phyloP scores from a whole-genome alignment of 2,797 vertebrate genomes.

The Hypotaenidia okinawae region DNA sequence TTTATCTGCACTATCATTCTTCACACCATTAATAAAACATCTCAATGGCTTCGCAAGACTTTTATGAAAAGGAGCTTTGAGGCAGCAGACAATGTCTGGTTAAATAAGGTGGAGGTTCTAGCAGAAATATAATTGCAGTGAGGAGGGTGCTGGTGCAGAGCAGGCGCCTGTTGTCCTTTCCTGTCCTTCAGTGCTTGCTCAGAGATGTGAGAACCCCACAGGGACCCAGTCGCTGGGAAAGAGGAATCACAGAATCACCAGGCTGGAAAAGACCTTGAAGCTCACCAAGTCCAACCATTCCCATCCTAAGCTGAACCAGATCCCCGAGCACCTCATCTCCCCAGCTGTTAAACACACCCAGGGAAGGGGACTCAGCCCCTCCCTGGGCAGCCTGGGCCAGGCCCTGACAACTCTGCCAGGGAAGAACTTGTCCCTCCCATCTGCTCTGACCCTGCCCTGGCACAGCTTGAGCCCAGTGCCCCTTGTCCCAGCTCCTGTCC shows the following conservation, averaged over 20 bases:
- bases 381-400: no score
- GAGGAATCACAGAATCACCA: background rate
- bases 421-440: no score
- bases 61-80: background rate
- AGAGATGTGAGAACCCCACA: slow-evolving; percentile 36
- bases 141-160: slow-evolving; percentile 39
- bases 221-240: slow-evolving; percentile 46
- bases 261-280: no score
- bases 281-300: no score
- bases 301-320: no score
- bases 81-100: slow-evolving; percentile 56
- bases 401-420: no score
- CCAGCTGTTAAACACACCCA: no score
- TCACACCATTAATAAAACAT: background rate
- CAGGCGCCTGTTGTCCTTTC: slow-evolving; percentile 36
- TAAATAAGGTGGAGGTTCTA: slow-evolving; percentile 46
- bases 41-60: background rate
- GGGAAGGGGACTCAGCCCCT: no score
- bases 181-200: slow-evolving; percentile 52
- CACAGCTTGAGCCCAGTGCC: no score
- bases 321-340: no score
- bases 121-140: slow-evolving; percentile 41
- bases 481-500: no score
- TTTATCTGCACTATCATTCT: background rate
- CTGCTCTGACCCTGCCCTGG: no score